phyloP scores from a whole-genome alignment of 2,113 vertebrate species.

The Anser brachyrhynchus region DNA sequence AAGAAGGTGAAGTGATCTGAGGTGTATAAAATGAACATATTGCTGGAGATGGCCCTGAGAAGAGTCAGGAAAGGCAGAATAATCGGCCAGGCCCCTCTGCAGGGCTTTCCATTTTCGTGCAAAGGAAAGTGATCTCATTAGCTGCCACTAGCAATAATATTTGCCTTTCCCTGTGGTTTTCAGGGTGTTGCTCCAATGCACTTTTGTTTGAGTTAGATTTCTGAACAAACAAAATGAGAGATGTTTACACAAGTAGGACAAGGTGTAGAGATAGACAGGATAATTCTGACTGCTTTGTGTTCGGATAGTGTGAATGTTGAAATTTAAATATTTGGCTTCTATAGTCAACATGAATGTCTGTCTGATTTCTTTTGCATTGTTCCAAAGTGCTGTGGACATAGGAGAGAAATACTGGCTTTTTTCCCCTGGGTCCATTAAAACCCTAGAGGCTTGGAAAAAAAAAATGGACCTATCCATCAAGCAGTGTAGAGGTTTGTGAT shows the following conservation, averaged over 20 bases:
- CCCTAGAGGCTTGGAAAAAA: neutral
- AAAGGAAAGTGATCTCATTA: slow-evolving; percentile 16
- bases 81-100: neutral
- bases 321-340: slow-evolving; percentile 59
- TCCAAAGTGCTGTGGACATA: neutral
- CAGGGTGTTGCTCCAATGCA: neutral
- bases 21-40: neutral
- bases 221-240: slow-evolving; percentile 53
- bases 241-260: slow-evolving; percentile 31
- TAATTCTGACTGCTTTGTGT: slow-evolving; percentile 26
- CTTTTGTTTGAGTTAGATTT: slow-evolving; percentile 63
- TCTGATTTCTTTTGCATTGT: neutral
- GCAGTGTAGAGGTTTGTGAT: neutral
- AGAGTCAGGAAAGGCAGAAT: neutral
- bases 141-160: slow-evolving; percentile 17
- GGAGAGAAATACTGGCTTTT: neutral
- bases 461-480: neutral
- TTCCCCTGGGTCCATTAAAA: neutral
- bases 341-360: neutral
- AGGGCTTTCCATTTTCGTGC: slow-evolving; percentile 19
- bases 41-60: neutral
- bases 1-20: neutral
- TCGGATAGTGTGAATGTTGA: neutral
- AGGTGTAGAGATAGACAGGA: slow-evolving; percentile 21
- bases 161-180: slow-evolving; percentile 45